Evolutionary conservation across 2,888 invertebrate species (phyloP).

Genomic region (Xanthia icteritia): DNA sequence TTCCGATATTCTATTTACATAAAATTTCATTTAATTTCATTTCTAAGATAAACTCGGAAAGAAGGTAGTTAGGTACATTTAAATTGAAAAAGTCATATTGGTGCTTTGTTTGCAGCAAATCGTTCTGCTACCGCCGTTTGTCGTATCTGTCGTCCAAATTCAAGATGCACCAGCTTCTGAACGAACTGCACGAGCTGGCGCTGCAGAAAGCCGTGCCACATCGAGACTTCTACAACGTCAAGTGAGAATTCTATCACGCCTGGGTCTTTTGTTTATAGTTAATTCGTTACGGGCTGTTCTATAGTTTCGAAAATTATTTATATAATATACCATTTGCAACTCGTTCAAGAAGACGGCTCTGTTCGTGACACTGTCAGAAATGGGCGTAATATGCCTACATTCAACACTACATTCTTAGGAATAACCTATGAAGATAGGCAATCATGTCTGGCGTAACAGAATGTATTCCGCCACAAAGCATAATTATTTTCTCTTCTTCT

Average conservation of each 20-base stretch:
- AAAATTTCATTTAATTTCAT: too few species aligned
- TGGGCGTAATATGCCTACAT: neutral
- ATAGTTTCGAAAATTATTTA: neutral
- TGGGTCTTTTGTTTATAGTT: neutral
- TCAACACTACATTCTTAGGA: neutral
- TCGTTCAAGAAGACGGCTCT: neutral
- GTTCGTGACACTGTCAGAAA: neutral
- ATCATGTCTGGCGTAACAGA: neutral
- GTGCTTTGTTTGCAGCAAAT: conserved; percentile 92
- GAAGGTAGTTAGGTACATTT: neutral
- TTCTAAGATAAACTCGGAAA: neutral
- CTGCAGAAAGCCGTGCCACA: conserved; percentile 99
- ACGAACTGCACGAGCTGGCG: conserved; percentile 98
- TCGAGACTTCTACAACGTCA: conserved; percentile 99
- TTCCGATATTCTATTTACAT: too few species aligned
- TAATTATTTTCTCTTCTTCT: neutral
- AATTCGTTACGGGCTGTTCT: neutral
- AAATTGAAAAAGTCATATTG: neutral
- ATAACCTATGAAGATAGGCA: neutral
- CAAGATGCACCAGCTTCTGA: conserved; percentile 98
- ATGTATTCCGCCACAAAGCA: neutral
- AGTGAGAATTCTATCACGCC: conserved; percentile 85
- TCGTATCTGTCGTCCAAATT: conserved; percentile 99
- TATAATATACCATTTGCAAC: neutral
- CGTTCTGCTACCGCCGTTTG: conserved; percentile 99